Evolutionary conservation across 2,888 invertebrate genomes (phyloP), one percentile per base, ranked within the genome.

Genomic region (Bibio marci): DNA sequence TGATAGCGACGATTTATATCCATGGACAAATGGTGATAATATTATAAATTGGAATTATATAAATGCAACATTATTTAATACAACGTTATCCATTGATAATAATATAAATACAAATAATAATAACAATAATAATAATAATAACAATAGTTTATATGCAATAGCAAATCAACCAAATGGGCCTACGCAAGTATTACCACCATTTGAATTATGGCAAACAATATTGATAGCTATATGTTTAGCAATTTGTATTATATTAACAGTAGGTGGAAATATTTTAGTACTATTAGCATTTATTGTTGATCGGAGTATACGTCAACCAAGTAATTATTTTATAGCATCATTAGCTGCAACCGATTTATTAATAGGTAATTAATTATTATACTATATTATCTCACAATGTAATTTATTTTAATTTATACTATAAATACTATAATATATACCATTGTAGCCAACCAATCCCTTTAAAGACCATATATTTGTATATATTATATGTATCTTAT

Each of bases 251-350:
- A 69, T 95, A 33, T 69, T 94, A 47, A 95, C 95, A 1, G 82
- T 95, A 43, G 80, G 83, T 44, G 98, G 98, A 39, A 98, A 98
- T 59, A 85, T 95, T 39, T 71, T 98, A 45, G 95, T 97, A 40
- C 71, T 97, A 39, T 65, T 94, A 49, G 91, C 94, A 34, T 97
- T 97, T 63, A 80, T 92, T 44, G 86, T 95, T 32, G 95, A 94
- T 62, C 69, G 92, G 43, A 81, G 83, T 47, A 87, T 87, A 52
- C 67, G 98, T 40, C 95, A 97, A 57, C 97, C 98, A 22, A 94
- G 94, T 62, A 98, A 98, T 67, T 98, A 97, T 67, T 98, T 97
- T 69, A 95, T 98, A 47, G 95, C 95, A 8, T 97, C 97, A 1
- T 70, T 98, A 45, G 98, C 98, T 35, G 88, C 94, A 41, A 92